phyloP scores from a whole-genome alignment of 1,140 invertebrate species.

The Drosophila varians region DNA sequence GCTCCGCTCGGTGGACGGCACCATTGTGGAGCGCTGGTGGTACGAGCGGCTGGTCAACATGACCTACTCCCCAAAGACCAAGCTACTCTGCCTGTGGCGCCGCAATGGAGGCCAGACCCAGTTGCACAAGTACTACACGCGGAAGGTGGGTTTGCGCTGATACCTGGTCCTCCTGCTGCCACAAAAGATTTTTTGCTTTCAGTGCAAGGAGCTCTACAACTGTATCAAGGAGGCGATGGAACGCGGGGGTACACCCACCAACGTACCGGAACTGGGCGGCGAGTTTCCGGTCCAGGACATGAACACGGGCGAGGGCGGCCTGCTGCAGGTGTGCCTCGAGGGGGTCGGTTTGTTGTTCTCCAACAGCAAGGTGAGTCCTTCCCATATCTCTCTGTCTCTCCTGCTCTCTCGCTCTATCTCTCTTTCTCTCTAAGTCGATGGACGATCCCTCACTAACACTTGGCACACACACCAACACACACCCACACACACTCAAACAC shows the following conservation, averaged over 20 bases:
- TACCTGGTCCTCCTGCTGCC: neutral
- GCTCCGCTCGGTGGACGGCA: constrained; percentile 91
- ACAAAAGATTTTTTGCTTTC: constrained; percentile 12
- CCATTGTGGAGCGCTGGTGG: constrained; percentile 99
- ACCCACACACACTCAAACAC: neutral
- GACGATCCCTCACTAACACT: constrained; percentile 13
- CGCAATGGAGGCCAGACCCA: constrained; percentile 93
- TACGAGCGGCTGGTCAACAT: constrained; percentile 99
- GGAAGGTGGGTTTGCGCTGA: constrained; percentile 90
- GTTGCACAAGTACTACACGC: constrained; percentile 99
- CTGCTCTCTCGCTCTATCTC: neutral
- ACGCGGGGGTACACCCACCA: constrained; percentile 92
- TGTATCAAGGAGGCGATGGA: constrained; percentile 99
- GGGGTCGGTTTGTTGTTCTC: constrained; percentile 99
- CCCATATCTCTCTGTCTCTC: neutral
- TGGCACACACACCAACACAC: constrained; percentile 22
- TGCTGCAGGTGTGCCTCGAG: constrained; percentile 99
- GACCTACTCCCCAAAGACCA: constrained; percentile 99
- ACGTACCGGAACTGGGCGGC: constrained; percentile 95
- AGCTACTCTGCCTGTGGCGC: constrained; percentile 98
- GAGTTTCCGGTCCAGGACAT: constrained; percentile 99
- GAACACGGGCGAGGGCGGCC: constrained; percentile 96
- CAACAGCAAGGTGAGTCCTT: constrained; percentile 96
- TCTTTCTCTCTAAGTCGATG: constrained; percentile 1
- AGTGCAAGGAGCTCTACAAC: constrained; percentile 99